Evolutionary conservation across 2,113 vertebrate genomes (phyloP), one percentile per base, ranked within the genome.

Genomic region (Tupaia chinensis): DNA sequence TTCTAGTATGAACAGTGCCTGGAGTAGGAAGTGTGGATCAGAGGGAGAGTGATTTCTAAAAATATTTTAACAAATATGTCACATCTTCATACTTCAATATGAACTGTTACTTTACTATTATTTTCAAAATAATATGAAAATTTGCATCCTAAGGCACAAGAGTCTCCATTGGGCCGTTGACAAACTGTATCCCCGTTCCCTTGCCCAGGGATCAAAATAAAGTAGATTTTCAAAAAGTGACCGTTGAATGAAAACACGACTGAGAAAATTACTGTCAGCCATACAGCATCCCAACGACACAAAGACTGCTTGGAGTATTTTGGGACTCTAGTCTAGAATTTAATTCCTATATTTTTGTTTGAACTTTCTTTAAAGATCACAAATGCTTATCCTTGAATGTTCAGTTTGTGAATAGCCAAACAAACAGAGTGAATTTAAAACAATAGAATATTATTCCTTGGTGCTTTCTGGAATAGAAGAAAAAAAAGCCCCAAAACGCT

Each of bases 11-110:
- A 81, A 73, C 68, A 79, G 60, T 70, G 20, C 54, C 29, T 77
- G n/a, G 27, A 84, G 25, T 56, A 70, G 70, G 25, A 91, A 68
- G 13, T 66, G 44, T 76, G 56, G 44, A 77, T 87, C 20, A 84
- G 95, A 87, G 12, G 13, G 34, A 68, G 69, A 90, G 63, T 17
- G n/a, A 81, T 70, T 86, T 76, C 72, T 9, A 2, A 63, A 78
- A 82, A 34, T 66, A 91, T 85, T 89, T 93, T 77, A 87, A 69
- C 53, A 53, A 80, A 78, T 68, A 89, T 44, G 87, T 80, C 53
- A 87, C 25, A 91, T 54, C 44, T 93, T 73, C 14, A 15, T 5
- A 73, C 12, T 91, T 27, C 63, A 86, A 80, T 60, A 77, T n/a
- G 25, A 90, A 77, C 9, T 63, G 44, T 44, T 91, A 85, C 23